Base-by-base conservation (phyloP, 2,888 invertebrate species). In the Agrotis puta region DNA sequence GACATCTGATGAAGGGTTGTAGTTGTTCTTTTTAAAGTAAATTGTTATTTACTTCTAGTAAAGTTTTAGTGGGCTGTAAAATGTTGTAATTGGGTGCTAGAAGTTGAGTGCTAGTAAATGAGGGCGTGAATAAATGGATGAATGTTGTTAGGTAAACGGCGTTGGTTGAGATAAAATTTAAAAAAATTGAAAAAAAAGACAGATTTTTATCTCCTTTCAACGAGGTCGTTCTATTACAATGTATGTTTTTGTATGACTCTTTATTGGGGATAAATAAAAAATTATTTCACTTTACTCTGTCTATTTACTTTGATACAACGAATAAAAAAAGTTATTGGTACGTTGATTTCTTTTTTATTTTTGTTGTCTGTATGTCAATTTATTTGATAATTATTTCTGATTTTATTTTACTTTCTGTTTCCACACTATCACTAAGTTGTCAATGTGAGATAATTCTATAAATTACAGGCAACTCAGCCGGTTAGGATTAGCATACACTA, bases 401-500 rank as follows among this genome's bases (percentile, higher is more conserved):
- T n/a, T 64, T 62, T 2, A 56, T n/a, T 53, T 58, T 47, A 71
- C 22, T 57, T 43, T 43, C 18, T 48, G 58, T 73, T 45, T 43
- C 43, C 22, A 2, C 3, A n/a, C 18, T 61, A 61, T 53, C 70
- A 63, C 51, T 58, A 64, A 57, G 54, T 56, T 58, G 33, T 39
- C 43, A 24, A 75, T 69, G 39, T 70, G 39, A 58, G 64, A 54
- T 76, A 73, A 79, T 68, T 73, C 76, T 71, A 58, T 74, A 82
- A 80, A 64, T 70, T 65, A 73, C 70, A 64, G n/a, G 22, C 58
- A 67, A 64, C 63, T 70, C 53, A 47, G 51, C 83, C 70, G 74
- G 85, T 84, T 74, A 65, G 57, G 18, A 88, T 88, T 87, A 83
- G 76, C 87, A 88, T 88, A 85, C 73, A 81, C 76, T 82, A 81